A percentile compares a stretch with the other conserved stretches of the same genome.
phyloP scores from a whole-genome alignment of 2,888 invertebrate genomes.

The Eledone cirrhosa region DNA sequence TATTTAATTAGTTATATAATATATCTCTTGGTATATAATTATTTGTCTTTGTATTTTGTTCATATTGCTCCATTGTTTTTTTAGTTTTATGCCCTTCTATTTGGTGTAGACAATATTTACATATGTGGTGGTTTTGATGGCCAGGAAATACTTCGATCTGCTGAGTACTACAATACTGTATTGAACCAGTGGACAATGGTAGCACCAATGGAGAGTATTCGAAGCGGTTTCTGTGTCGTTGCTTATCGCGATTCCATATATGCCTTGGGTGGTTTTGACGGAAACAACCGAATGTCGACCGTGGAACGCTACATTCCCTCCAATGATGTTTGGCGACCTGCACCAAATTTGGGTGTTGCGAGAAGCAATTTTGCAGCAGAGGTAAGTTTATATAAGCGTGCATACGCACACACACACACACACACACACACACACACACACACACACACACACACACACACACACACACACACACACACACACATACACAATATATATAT shows the following conservation, averaged over 20 bases:
- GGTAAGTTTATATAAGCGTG: slow-evolving; percentile 22
- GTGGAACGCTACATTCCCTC: slow-evolving; percentile 90
- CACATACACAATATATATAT: no score
- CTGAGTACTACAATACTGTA: slow-evolving; percentile 61
- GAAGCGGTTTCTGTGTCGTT: slow-evolving; percentile 92
- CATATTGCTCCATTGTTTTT: no score
- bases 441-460: no score
- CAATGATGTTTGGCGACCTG: slow-evolving; percentile 72
- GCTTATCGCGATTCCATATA: slow-evolving; percentile 87
- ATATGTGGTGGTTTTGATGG: slow-evolving; percentile 68
- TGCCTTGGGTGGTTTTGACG: slow-evolving; percentile 93
- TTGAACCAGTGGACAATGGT: slow-evolving; percentile 66
- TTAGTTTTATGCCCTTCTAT: no score
- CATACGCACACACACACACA: neutral
- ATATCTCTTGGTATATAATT: no score
- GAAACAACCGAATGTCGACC: slow-evolving; percentile 89
- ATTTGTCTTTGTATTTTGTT: no score
- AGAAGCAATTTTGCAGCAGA: slow-evolving; percentile 67
- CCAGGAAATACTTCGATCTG: slow-evolving; percentile 64
- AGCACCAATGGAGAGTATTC: slow-evolving; percentile 79
- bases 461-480: no score
- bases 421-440: no score
- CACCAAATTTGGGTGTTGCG: slow-evolving; percentile 66
- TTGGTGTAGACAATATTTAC: slow-evolving; percentile 47
- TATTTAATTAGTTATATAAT: no score